These are phyloP conservation scores for Apodemus sylvaticus DNA, from an alignment of 2,113 vertebrate species.

Conservation along the genomic window DNA sequence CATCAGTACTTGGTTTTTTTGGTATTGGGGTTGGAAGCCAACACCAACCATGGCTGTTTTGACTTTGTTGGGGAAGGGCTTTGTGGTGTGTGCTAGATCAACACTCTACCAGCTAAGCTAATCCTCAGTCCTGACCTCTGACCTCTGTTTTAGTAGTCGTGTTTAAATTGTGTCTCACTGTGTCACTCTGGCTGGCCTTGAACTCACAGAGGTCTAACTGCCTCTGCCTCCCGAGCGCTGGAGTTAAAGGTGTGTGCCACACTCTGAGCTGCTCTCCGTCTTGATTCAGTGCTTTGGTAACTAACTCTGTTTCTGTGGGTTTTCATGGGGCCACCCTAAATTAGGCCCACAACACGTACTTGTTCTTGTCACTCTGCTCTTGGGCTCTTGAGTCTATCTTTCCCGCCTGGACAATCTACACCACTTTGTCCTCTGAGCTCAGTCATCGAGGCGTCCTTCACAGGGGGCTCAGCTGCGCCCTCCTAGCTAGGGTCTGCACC, in stretches of 20 bases:
- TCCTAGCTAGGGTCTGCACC: background rate
- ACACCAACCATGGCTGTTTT: too few species aligned
- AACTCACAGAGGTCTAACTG: too few species aligned
- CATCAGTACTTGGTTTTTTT: background rate
- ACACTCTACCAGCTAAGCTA: background rate
- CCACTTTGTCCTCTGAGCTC: background rate
- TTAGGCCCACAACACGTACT: background rate
- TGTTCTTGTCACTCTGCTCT: background rate
- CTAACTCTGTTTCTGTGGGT: background rate
- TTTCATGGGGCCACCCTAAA: background rate
- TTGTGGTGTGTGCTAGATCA: too few species aligned
- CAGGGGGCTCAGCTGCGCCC: too few species aligned
- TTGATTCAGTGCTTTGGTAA: background rate
- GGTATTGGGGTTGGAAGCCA: background rate
- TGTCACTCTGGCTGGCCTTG: background rate
- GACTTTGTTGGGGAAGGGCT: too few species aligned
- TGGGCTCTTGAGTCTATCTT: background rate
- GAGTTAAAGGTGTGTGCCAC: background rate
- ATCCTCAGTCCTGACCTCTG: background rate
- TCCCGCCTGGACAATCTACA: background rate
- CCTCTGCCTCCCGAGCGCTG: background rate
- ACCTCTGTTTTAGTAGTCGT: background rate
- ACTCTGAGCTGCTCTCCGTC: background rate
- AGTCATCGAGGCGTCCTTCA: accelerated
- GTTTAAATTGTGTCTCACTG: background rate